These are phyloP conservation scores for Tiaroga cobitis DNA, from an alignment of 2,797 vertebrate genomes.

Conservation along the genomic window DNA sequence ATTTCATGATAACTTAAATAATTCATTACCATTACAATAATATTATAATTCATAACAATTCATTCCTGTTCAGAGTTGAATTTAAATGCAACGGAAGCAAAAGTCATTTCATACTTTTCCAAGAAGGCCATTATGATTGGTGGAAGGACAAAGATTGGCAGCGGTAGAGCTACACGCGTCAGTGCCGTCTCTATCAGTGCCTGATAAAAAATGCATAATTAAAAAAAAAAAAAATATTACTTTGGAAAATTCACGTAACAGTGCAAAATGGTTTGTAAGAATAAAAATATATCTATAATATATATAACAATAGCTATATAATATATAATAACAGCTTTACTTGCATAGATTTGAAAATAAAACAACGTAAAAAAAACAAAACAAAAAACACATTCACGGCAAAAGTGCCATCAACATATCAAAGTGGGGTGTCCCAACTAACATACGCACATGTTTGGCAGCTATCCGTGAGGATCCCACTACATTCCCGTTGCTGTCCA, in stretches of 20 bases:
- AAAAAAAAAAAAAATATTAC: constrained; percentile 51
- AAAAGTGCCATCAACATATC: background rate
- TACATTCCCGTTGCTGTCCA: constrained; percentile 87
- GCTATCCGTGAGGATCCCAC: constrained; percentile 94
- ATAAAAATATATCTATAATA: background rate
- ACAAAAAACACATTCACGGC: background rate
- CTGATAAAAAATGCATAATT: constrained; percentile 70
- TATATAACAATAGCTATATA: too few species aligned
- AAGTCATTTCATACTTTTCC: constrained; percentile 72
- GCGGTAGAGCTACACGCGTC: constrained; percentile 93
- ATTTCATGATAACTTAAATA: background rate
- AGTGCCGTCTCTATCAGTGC: constrained; percentile 94
- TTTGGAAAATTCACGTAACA: background rate
- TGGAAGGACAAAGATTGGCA: constrained; percentile 97
- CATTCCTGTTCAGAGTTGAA: background rate
- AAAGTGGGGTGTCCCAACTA: background rate
- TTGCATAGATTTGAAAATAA: background rate
- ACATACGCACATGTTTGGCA: constrained; percentile 86
- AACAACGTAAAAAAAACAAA: too few species aligned
- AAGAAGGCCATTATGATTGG: constrained; percentile 86
- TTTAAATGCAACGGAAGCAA: constrained; percentile 1
- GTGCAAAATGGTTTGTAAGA: background rate
- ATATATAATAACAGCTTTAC: too few species aligned
- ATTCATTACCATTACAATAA: background rate
- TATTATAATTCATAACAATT: background rate